Evolutionary conservation across 2,797 vertebrate genomes (phyloP).

Genomic region (Mormyrus proboscirostris): DNA sequence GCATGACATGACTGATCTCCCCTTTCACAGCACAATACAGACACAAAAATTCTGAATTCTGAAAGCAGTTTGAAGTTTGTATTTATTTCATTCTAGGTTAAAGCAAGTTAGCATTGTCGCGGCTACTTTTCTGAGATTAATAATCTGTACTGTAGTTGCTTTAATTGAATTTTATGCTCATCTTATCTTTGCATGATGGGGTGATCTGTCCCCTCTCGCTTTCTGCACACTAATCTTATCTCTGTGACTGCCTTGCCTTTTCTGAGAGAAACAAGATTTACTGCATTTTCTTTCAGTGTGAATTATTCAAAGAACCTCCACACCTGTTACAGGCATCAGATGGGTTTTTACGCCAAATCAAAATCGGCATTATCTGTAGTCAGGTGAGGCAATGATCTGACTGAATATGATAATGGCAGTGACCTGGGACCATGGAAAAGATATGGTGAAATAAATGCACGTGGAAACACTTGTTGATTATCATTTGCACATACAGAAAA

Average conservation of each 20-base stretch:
- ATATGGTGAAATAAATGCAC: neutral
- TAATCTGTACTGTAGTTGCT: neutral
- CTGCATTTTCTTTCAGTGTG: neutral
- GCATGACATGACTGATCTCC: neutral
- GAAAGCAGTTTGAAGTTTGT: neutral
- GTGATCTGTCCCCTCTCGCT: slow-evolving; percentile 55
- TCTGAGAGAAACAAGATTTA: slow-evolving; percentile 36
- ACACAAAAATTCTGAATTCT: neutral
- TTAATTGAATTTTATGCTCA: slow-evolving; percentile 75
- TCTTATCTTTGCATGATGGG: slow-evolving; percentile 70
- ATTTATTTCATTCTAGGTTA: neutral
- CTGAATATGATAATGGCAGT: slow-evolving; percentile 12
- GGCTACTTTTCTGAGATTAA: slow-evolving; percentile 10
- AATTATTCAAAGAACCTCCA: slow-evolving; percentile 1
- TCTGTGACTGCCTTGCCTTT: slow-evolving; percentile 48
- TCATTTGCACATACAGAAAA: neutral
- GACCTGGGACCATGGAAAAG: neutral
- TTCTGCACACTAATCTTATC: slow-evolving; percentile 52
- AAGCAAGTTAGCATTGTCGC: neutral
- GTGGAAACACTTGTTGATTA: neutral
- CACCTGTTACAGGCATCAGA: slow-evolving; percentile 17
- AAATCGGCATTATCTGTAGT: neutral
- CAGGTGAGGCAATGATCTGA: neutral
- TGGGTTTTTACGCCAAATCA: neutral
- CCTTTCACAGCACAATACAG: neutral